Conservation (phyloP, 2,113 vertebrate species). For the Tapirus terrestris region DNA sequence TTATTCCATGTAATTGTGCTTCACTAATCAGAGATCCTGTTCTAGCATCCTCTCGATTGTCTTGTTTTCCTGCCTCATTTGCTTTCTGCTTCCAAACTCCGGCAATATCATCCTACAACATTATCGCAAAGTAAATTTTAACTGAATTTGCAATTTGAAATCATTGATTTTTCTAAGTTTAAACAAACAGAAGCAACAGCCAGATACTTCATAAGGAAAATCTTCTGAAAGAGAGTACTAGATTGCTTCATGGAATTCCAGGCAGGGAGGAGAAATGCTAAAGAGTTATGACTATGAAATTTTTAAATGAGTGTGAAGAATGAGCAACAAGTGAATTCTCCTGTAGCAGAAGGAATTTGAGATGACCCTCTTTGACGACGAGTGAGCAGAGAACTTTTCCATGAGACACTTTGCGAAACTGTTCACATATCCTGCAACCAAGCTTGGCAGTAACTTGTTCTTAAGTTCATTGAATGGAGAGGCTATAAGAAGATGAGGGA, state of each 20-base stretch:
- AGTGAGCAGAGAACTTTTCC: background rate
- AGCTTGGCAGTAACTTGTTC: background rate
- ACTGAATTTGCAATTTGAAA: slow-evolving; percentile 72
- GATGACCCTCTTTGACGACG: background rate
- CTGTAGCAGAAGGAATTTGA: background rate
- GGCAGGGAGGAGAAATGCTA: background rate
- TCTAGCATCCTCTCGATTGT: slow-evolving; percentile 63
- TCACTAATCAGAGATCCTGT: slow-evolving; percentile 75
- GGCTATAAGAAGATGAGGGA: background rate
- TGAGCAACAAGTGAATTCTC: background rate
- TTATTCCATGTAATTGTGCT: slow-evolving; percentile 74
- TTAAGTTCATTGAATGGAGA: background rate
- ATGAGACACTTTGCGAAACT: background rate
- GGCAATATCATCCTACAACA: slow-evolving; percentile 57
- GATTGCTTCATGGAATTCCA: background rate
- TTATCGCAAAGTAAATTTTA: slow-evolving; percentile 76
- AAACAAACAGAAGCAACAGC: slow-evolving; percentile 74
- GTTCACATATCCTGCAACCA: background rate
- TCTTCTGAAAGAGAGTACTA: background rate
- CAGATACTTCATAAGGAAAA: slow-evolving; percentile 64
- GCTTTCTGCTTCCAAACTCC: slow-evolving; percentile 72
- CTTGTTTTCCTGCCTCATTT: slow-evolving; percentile 76
- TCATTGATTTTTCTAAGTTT: slow-evolving; percentile 78
- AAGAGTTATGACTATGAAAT: background rate
- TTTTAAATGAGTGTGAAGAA: background rate